A percentile compares a stretch with the other conserved stretches of the same genome.
phyloP scores from a whole-genome alignment of 1,140 invertebrate species.

The Antheraea pernyi region DNA sequence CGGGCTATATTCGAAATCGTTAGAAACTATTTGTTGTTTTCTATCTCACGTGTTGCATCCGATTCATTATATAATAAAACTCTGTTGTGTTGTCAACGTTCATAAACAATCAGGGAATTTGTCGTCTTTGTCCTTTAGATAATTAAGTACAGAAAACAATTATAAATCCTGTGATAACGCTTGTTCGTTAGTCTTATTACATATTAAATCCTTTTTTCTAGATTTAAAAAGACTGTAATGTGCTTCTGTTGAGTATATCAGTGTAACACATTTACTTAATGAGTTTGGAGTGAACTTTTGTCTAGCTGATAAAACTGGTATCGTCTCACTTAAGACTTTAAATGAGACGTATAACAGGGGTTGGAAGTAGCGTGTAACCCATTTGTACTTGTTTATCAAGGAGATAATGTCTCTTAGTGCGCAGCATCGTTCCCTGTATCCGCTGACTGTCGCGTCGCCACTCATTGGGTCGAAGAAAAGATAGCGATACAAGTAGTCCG shows the following conservation, averaged over 20 bases:
- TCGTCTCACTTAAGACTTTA: constrained; percentile 60
- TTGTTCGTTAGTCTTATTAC: constrained; percentile 6
- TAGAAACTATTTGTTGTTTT: constrained; percentile 65
- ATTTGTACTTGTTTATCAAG: constrained; percentile 70
- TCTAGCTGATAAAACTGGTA: constrained; percentile 52
- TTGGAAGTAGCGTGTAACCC: constrained; percentile 58
- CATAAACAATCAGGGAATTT: constrained; percentile 36
- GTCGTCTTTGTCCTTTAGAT: not conserved
- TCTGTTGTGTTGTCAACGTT: constrained; percentile 48
- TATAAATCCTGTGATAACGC: too few relatives aligned
- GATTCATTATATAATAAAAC: constrained; percentile 31
- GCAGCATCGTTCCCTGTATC: constrained; percentile 40
- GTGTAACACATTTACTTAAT: constrained; percentile 49
- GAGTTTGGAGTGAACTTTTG: constrained; percentile 44
- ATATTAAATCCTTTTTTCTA: not conserved
- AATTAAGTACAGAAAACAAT: too few relatives aligned
- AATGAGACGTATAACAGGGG: constrained; percentile 53
- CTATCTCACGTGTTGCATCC: too few relatives aligned
- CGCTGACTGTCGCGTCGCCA: constrained; percentile 27
- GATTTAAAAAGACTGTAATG: constrained; percentile 14
- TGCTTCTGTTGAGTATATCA: constrained; percentile 29
- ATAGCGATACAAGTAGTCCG: constrained; percentile 44
- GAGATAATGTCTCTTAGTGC: constrained; percentile 55
- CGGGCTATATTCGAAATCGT: constrained; percentile 57
- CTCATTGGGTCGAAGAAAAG: constrained; percentile 62